Percentiles rank a stretch among this genome's conserved stretches.
Conservation (phyloP, 2,113 vertebrate species). For the Prolemur simus region DNA sequence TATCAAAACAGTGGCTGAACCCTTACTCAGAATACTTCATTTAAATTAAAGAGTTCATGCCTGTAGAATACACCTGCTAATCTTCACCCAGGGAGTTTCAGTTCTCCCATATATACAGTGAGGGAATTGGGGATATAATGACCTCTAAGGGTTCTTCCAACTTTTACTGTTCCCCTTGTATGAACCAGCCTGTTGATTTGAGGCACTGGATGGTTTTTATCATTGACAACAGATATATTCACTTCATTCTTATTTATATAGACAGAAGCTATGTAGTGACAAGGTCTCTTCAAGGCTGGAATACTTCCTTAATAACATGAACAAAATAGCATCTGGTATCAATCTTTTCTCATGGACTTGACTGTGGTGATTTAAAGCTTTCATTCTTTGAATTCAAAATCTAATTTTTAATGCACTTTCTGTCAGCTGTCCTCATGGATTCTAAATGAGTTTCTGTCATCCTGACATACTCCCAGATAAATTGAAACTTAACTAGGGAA, state of each 20-base stretch:
- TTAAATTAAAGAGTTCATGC: neutral
- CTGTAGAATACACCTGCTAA: neutral
- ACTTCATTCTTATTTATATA: conserved; percentile 87
- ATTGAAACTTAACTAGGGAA: conserved; percentile 84
- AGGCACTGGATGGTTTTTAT: conserved; percentile 79
- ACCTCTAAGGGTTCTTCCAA: neutral
- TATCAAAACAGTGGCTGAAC: neutral
- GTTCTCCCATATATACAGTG: neutral
- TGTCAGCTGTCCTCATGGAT: conserved; percentile 86
- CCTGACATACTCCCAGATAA: conserved; percentile 83
- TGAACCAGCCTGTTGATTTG: conserved; percentile 60
- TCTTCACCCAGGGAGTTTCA: neutral
- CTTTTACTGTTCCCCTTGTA: neutral
- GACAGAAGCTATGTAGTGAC: conserved; percentile 87
- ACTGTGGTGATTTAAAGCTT: conserved; percentile 86
- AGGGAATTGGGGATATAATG: neutral
- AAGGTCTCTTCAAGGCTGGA: conserved; percentile 88
- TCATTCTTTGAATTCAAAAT: conserved; percentile 87
- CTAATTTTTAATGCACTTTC: conserved; percentile 87
- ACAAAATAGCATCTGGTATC: conserved; percentile 88
- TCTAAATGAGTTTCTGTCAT: conserved; percentile 88
- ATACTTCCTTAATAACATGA: conserved; percentile 87
- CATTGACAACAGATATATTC: conserved; percentile 80
- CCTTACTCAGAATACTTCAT: neutral
- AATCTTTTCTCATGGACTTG: conserved; percentile 85